A percentile compares a stretch with the other conserved stretches of the same genome.
Conservation (phyloP, 2,888 invertebrate species). For the Teinopalpus imperialis region DNA sequence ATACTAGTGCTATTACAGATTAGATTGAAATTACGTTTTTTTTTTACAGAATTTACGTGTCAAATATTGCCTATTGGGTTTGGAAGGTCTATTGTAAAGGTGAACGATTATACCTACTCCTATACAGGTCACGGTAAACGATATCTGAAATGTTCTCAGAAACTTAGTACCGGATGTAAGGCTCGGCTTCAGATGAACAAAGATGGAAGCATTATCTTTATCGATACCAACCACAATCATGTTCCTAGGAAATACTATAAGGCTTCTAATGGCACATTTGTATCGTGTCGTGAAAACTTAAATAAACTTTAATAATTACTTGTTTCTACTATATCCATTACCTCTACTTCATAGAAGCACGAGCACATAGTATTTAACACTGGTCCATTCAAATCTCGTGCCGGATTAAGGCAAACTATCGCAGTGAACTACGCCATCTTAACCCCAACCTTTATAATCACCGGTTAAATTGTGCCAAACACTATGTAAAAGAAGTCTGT, state of each 20-base stretch:
- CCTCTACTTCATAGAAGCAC: no score
- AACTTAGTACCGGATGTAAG: slow-evolving; percentile 28
- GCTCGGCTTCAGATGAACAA: slow-evolving; percentile 33
- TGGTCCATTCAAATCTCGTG: no score
- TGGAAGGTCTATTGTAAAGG: slow-evolving; percentile 27
- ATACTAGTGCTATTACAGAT: no score
- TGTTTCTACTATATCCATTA: no score
- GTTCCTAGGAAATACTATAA: slow-evolving; percentile 29
- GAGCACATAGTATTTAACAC: no score
- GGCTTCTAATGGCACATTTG: slow-evolving; percentile 23
- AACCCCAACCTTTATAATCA: no score
- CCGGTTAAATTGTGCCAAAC: no score
- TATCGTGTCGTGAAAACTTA: slow-evolving; percentile 11
- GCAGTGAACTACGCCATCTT: no score
- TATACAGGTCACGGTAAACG: slow-evolving; percentile 28
- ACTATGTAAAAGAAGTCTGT: no score
- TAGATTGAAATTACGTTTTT: no score
- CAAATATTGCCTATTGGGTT: slow-evolving; percentile 20
- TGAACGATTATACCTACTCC: slow-evolving; percentile 31
- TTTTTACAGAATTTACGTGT: slow-evolving; percentile 19
- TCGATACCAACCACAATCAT: slow-evolving; percentile 31
- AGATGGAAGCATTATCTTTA: slow-evolving; percentile 26
- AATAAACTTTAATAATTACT: no score
- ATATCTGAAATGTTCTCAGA: slow-evolving; percentile 35
- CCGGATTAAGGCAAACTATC: no score